A percentile compares a stretch with the other conserved stretches of the same genome.
Evolutionary conservation across 2,888 invertebrate species (phyloP).

Genomic region (Xylota sylvarum): DNA sequence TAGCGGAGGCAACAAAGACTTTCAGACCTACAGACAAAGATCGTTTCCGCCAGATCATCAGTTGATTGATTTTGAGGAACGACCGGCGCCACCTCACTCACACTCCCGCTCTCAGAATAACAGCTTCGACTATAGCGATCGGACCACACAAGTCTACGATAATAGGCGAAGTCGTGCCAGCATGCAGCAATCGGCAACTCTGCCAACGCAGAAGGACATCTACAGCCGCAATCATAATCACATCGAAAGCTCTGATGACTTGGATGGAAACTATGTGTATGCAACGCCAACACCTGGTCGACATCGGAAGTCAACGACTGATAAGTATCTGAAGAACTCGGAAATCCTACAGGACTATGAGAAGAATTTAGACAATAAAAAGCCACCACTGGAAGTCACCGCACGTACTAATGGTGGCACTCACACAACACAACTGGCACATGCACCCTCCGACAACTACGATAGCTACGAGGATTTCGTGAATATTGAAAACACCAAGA

Average conservation of each 20-base stretch:
- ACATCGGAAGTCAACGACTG: slow-evolving; percentile 77
- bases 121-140: slow-evolving; percentile 80
- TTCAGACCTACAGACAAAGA: slow-evolving; percentile 80
- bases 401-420: slow-evolving; percentile 53
- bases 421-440: slow-evolving; percentile 40
- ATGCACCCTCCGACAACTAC: slow-evolving; percentile 57
- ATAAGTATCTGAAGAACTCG: slow-evolving; percentile 80
- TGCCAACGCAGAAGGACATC: slow-evolving; percentile 66
- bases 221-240: slow-evolving; percentile 69
- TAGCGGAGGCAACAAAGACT: slow-evolving; percentile 69
- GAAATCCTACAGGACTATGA: slow-evolving; percentile 79
- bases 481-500: slow-evolving; percentile 63
- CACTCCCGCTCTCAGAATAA: slow-evolving; percentile 78
- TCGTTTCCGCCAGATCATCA: slow-evolving; percentile 82
- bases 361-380: slow-evolving; percentile 78
- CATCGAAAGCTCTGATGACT: slow-evolving; percentile 79
- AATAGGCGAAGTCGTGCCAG: slow-evolving; percentile 65
- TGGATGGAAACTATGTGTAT: slow-evolving; percentile 80
- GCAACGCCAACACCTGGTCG: slow-evolving; percentile 80
- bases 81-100: slow-evolving; percentile 79
- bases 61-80: slow-evolving; percentile 83
- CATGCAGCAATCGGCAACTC: slow-evolving; percentile 47
- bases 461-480: slow-evolving; percentile 72
- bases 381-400: slow-evolving; percentile 39
- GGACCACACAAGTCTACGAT: slow-evolving; percentile 70